Conservation (phyloP, 2,113 vertebrate genomes). For the Setophaga coronata region DNA sequence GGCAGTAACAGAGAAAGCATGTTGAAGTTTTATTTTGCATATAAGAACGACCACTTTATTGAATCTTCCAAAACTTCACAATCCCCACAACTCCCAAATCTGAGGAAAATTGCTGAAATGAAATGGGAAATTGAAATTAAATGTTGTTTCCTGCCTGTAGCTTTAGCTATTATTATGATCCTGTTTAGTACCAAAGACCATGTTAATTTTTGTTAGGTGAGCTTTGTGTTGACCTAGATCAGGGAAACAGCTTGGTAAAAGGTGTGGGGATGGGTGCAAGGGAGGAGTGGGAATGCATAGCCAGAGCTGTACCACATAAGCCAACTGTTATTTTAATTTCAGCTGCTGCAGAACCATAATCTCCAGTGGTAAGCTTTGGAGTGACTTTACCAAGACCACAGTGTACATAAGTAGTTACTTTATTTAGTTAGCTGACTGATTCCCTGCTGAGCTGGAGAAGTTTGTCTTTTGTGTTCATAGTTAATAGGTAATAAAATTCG, state of each 20-base stretch:
- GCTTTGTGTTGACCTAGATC: not conserved
- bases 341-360: conserved; percentile 25
- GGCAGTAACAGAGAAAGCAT: not conserved
- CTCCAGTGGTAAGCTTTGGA: not conserved
- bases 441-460: not conserved
- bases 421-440: conserved; percentile 21
- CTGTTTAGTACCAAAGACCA: not conserved
- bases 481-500: not conserved
- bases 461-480: not conserved
- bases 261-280: not conserved
- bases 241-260: not conserved
- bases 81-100: not conserved
- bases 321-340: conserved; percentile 37
- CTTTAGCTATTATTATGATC: not conserved
- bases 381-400: not conserved
- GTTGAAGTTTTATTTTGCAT: not conserved
- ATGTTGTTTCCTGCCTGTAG: not conserved
- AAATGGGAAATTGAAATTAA: not conserved
- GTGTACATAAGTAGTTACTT: not conserved
- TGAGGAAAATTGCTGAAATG: not conserved
- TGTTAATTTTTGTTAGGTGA: not conserved
- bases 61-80: not conserved
- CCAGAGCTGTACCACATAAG: not conserved
- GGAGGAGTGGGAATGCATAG: not conserved
- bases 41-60: not conserved